Percentiles rank a stretch among this genome's conserved stretches.
These are phyloP conservation scores for Steromphala cineraria DNA, from an alignment of 2,888 invertebrate genomes.

Conservation along the genomic window DNA sequence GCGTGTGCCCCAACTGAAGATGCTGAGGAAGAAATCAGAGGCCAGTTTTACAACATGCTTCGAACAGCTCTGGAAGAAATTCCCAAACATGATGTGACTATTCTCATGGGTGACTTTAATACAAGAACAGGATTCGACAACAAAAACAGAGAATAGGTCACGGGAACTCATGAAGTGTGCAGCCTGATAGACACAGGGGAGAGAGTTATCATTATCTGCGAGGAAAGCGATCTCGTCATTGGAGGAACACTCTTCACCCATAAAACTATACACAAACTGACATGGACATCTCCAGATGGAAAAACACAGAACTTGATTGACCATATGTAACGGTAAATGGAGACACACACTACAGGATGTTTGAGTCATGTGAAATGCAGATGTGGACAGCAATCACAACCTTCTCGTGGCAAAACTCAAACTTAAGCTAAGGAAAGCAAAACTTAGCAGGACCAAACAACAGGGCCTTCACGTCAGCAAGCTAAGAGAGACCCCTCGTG, in stretches of 20 bases:
- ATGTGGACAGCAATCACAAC: constrained; percentile 18
- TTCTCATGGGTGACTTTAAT: constrained; percentile 36
- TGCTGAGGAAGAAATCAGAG: constrained; percentile 26
- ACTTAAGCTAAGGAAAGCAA: constrained; percentile 1
- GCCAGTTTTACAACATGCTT: constrained; percentile 24
- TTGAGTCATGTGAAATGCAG: constrained; percentile 23
- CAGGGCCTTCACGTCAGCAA: not conserved
- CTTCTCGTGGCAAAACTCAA: constrained; percentile 19
- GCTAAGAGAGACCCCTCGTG: not conserved
- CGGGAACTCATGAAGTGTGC: constrained; percentile 28
- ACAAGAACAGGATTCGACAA: constrained; percentile 36
- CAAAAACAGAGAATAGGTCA: constrained; percentile 24
- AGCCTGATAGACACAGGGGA: constrained; percentile 34
- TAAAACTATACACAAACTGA: constrained; percentile 37
- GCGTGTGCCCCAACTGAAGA: constrained; percentile 35
- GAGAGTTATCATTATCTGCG: constrained; percentile 35
- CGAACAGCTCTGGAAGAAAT: not conserved
- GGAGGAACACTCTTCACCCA: constrained; percentile 41
- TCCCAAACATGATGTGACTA: not conserved
- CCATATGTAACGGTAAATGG: constrained; percentile 15
- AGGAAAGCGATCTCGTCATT: constrained; percentile 37
- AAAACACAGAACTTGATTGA: constrained; percentile 37
- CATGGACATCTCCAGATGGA: constrained; percentile 39
- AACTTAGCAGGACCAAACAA: not conserved
- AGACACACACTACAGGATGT: constrained; percentile 27